Base-by-base conservation (phyloP, 64 coral and sea anemone species). In the Cladopsammia gracilis region DNA sequence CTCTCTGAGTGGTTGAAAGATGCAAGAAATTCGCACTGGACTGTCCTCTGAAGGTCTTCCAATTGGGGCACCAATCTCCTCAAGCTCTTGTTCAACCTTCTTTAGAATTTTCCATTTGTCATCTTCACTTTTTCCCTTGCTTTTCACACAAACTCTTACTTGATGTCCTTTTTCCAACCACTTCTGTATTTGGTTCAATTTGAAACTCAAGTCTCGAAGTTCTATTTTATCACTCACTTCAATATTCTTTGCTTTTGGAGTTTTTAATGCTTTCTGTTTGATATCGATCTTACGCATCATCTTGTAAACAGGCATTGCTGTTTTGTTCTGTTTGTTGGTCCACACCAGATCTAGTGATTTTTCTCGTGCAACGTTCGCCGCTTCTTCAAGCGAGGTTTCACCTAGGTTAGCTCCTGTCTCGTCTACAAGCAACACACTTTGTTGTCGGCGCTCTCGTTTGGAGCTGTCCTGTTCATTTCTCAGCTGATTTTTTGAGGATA, bases 191-290 rank as follows among this genome's bases (percentile, higher is more conserved):
- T 50, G 80, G 4, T 84, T 84, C 13, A 84, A 12, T 62, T 23
- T 84, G 47, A 84, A 84, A 19, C 10, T n/a, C 12, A 84, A 84
- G 62, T 84, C 80, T 20, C 62, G 18, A 24, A 18, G 22, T 84
- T 84, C 80, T 49, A 84, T 84, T 22, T 23, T 84, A 46, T 84
- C 80, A 68, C 20, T 84, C 1, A 84, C 45, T 68, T 84, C 62
- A 24, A 84, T 45, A 7, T 20, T 84, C 9, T 84, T 84, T 24
- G 20, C 23, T 67, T 84, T 84, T 10, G 19, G 8, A 24, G 61
- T 18, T 84, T 84, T 84, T n/a, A 50, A 75, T 19, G 43, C 47
- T 23, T 49, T 75, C 18, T 7, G 3, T 75, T 49, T 4, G 10
- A 50, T 18, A 50, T 48, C 80, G 62, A 22, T 10, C 44, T 84